Base-by-base conservation (phyloP, 2,888 invertebrate species). In the Euproctis similis region DNA sequence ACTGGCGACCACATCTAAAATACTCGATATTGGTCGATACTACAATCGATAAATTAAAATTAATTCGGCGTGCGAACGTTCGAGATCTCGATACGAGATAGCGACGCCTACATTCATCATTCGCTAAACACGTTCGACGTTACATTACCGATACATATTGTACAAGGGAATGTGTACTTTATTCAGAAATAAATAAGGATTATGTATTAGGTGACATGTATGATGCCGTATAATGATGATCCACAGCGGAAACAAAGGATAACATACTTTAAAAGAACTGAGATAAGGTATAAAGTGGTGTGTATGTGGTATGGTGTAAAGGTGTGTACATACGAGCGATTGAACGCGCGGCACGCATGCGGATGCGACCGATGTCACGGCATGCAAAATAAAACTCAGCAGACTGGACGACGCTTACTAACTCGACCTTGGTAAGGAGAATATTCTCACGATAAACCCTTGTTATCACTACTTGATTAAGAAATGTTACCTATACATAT, bases 1-100 rank as follows among this genome's bases (percentile, higher is more conserved):
- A 65, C 75, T 73, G 76, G 76, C 77, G n/a, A n/a, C n/a, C n/a
- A n/a, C 71, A 80, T 60, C 76, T 77, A 77, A 80, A 78, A 82
- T 78, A 76, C 73, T 76, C 72, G 50, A 65, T 68, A n/a, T n/a
- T n/a, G n/a, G 73, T 72, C 77, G 75, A 77, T 81, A 77, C 76
- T 66, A 65, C 76, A 77, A 80, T 81, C 84, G 81, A 84, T 84
- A 84, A 84, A 82, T 84, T 82, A 82, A 84, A 82, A 84, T 84
- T 82, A 84, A 82, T 84, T 84, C 84, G 82, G 81, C 80, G 80
- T 80, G 82, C 84, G 81, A 84, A 82, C 82, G 81, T 66, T 53
- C n/a, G 70, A 80, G 82, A 84, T 84, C 77, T n/a, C 82, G 82
- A 84, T 84, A 76, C 68, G 71, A 76, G 84, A 84, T 84, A 82